Evolutionary conservation across 2,797 vertebrate genomes (phyloP).

Genomic region (Sebastiscus tertius): DNA sequence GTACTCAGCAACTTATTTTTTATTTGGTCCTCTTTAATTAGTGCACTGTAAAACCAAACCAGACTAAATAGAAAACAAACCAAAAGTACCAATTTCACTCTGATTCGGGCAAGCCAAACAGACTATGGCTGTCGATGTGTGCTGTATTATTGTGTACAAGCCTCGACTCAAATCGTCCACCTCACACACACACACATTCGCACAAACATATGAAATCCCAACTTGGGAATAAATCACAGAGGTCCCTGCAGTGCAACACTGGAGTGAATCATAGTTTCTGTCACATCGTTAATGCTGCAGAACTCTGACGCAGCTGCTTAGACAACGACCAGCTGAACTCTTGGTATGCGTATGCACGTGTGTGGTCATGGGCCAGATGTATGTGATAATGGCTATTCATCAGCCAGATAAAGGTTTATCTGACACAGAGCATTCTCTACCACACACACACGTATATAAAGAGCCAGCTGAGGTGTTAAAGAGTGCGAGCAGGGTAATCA

Average conservation of each 20-base stretch:
- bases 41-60: too few species aligned
- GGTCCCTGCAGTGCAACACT: constrained; percentile 23
- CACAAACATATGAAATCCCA: constrained; percentile 18
- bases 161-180: not conserved
- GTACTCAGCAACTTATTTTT: too few species aligned
- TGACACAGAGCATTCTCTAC: not conserved
- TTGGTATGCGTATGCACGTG: not conserved
- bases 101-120: too few species aligned
- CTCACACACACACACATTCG: not conserved
- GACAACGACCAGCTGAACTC: constrained; percentile 36
- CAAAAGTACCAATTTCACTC: too few species aligned
- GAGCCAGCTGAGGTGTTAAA: constrained; percentile 26
- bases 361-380: constrained; percentile 19
- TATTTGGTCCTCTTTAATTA: too few species aligned
- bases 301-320: constrained; percentile 39
- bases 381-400: constrained; percentile 34
- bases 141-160: not conserved
- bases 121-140: not conserved
- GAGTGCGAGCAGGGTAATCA: constrained; percentile 10
- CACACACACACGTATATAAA: not conserved
- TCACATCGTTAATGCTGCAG: constrained; percentile 31
- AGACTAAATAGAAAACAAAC: too few species aligned
- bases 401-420: constrained; percentile 36
- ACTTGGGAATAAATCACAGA: constrained; percentile 33
- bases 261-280: constrained; percentile 53